Evolutionary conservation across 2,113 vertebrate genomes (phyloP).

Genomic region (Gymnobelideus leadbeateri): DNA sequence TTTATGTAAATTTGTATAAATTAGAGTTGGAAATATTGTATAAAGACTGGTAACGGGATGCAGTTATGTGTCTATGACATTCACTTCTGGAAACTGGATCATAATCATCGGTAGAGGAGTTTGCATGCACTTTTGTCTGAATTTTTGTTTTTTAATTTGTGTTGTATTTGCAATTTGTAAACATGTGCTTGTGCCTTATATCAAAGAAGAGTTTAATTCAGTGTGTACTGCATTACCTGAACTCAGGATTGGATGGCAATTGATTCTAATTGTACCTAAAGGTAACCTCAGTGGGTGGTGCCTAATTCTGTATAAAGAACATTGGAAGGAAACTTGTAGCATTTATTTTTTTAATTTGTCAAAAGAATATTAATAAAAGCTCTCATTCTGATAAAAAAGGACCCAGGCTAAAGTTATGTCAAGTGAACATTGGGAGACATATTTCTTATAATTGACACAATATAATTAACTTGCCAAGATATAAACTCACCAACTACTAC

Average conservation of each 20-base stretch:
- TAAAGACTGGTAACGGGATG: slow-evolving; percentile 77
- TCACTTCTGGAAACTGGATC: slow-evolving; percentile 86
- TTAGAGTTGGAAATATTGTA: slow-evolving; percentile 76
- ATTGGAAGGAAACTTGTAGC: slow-evolving; percentile 84
- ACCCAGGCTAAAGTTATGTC: not conserved
- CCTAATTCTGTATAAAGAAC: slow-evolving; percentile 78
- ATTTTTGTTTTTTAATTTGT: slow-evolving; percentile 80
- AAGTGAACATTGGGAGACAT: not conserved
- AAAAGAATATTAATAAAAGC: too few relatives aligned
- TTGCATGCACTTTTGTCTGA: slow-evolving; percentile 86
- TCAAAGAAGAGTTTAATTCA: slow-evolving; percentile 84
- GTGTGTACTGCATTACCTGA: slow-evolving; percentile 84
- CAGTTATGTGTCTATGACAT: slow-evolving; percentile 82
- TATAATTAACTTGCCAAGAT: not conserved
- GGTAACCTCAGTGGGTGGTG: slow-evolving; percentile 66
- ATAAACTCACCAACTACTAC: not conserved
- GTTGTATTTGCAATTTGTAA: slow-evolving; percentile 85
- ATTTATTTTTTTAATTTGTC: slow-evolving; percentile 56
- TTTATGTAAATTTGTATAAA: slow-evolving; percentile 83
- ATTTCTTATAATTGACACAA: not conserved
- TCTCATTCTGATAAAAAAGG: too few relatives aligned
- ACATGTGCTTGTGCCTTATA: slow-evolving; percentile 92
- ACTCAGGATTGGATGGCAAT: slow-evolving; percentile 77
- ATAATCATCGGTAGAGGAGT: slow-evolving; percentile 80
- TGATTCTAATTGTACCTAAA: slow-evolving; percentile 78